Evolutionary conservation across 2,888 invertebrate species (phyloP).

Genomic region (Nezara viridula): DNA sequence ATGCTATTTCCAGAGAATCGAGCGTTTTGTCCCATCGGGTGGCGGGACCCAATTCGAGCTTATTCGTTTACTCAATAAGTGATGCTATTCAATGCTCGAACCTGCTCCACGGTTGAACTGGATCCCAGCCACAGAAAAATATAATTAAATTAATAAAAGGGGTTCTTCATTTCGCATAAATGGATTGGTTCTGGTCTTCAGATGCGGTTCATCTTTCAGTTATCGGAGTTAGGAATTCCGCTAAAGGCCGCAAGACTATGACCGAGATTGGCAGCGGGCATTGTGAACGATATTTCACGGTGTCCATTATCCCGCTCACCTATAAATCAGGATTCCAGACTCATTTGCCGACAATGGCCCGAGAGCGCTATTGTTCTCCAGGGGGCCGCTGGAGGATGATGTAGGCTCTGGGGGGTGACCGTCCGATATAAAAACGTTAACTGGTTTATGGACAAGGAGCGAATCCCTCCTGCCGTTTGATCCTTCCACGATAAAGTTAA

Average conservation of each 20-base stretch:
- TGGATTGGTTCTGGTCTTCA: not conserved
- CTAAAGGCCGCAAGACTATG: not conserved
- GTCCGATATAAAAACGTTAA: slow-evolving; percentile 54
- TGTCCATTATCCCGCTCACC: slow-evolving; percentile 2
- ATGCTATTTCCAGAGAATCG: too few relatives aligned
- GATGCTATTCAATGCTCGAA: too few relatives aligned
- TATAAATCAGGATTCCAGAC: slow-evolving; percentile 53
- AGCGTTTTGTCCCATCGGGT: too few relatives aligned
- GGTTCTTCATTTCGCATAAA: not conserved
- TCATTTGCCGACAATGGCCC: slow-evolving; percentile 37
- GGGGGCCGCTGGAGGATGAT: slow-evolving; percentile 1
- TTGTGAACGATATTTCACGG: slow-evolving; percentile 47
- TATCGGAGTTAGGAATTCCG: not conserved
- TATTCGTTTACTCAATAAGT: too few relatives aligned
- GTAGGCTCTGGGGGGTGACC: slow-evolving; percentile 11
- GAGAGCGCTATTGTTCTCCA: slow-evolving; percentile 19
- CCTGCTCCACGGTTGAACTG: too few relatives aligned
- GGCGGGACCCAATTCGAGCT: too few relatives aligned
- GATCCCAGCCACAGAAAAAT: not conserved
- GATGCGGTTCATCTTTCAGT: not conserved
- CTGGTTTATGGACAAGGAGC: slow-evolving; percentile 43
- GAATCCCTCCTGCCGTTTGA: not conserved
- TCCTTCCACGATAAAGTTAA: slow-evolving; percentile 51
- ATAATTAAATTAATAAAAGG: not conserved
- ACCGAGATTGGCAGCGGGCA: not conserved